These are phyloP conservation scores for Leptocoma aspasia DNA, from an alignment of 2,113 vertebrate species.

Conservation along the genomic window DNA sequence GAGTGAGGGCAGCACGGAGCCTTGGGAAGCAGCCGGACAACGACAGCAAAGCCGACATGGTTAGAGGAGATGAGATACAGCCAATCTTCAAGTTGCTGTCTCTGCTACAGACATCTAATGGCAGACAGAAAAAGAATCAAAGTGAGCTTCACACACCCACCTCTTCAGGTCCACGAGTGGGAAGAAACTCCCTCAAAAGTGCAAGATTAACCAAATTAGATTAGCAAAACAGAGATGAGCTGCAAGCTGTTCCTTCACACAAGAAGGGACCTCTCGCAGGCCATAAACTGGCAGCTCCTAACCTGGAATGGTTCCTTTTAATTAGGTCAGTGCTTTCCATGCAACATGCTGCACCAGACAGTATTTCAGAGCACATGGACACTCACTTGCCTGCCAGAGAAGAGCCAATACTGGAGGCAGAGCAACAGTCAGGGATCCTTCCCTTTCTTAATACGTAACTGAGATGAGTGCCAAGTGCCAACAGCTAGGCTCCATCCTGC, in stretches of 20 bases:
- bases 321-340: slow-evolving; percentile 55
- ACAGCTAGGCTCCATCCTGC: not conserved
- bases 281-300: slow-evolving; percentile 37
- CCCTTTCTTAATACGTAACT: not conserved
- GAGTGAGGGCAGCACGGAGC: rapidly evolving
- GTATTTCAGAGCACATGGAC: not conserved
- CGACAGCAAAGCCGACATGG: not conserved
- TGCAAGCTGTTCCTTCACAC: slow-evolving; percentile 56
- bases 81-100: not conserved
- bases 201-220: slow-evolving; percentile 64
- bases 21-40: not conserved
- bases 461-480: not conserved
- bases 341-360: not conserved
- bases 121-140: slow-evolving; percentile 54
- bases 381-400: not conserved
- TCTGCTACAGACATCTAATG: slow-evolving; percentile 41
- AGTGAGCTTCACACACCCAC: slow-evolving; percentile 60
- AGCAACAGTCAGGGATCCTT: slow-evolving; percentile 8
- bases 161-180: slow-evolving; percentile 55
- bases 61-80: not conserved
- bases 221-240: slow-evolving; percentile 57
- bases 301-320: slow-evolving; percentile 38
- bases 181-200: slow-evolving; percentile 65
- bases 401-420: not conserved
- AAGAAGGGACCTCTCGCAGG: slow-evolving; percentile 28